These are phyloP conservation scores for Teinopalpus imperialis DNA, from an alignment of 2,888 invertebrate species.

Conservation along the genomic window DNA sequence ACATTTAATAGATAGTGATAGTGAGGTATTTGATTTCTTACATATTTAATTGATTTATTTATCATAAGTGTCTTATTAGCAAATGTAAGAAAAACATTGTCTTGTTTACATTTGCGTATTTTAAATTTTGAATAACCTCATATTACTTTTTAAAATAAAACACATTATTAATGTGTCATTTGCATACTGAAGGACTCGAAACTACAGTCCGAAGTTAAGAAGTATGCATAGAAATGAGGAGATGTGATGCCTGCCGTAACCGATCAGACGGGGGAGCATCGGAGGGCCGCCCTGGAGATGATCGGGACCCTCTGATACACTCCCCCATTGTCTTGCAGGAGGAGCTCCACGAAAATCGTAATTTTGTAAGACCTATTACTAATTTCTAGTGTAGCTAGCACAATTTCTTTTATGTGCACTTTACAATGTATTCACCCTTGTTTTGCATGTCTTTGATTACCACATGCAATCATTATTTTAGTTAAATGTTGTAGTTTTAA, in stretches of 20 bases:
- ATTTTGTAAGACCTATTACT: constrained; percentile 60
- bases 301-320: constrained; percentile 65
- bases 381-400: constrained; percentile 48
- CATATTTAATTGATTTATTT: neutral
- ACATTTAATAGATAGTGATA: constrained; percentile 57
- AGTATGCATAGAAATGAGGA: constrained; percentile 79
- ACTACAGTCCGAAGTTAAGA: constrained; percentile 68
- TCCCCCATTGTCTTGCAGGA: constrained; percentile 60
- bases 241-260: constrained; percentile 64
- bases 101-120: neutral
- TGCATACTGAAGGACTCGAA: constrained; percentile 52
- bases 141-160: no score
- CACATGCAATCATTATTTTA: constrained; percentile 26
- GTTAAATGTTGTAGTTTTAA: constrained; percentile 19
- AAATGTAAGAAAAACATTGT: neutral
- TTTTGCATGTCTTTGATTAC: constrained; percentile 33
- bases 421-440: constrained; percentile 24
- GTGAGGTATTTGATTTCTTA: constrained; percentile 47
- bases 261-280: constrained; percentile 58
- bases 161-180: constrained; percentile 26
- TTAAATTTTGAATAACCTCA: neutral
- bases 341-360: constrained; percentile 59
- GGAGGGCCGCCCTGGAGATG: constrained; percentile 44
- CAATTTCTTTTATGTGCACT: constrained; percentile 38
- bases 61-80: no score